Base-by-base conservation (phyloP, 2,797 vertebrate genomes). In the Rousettus madagascariensis region DNA sequence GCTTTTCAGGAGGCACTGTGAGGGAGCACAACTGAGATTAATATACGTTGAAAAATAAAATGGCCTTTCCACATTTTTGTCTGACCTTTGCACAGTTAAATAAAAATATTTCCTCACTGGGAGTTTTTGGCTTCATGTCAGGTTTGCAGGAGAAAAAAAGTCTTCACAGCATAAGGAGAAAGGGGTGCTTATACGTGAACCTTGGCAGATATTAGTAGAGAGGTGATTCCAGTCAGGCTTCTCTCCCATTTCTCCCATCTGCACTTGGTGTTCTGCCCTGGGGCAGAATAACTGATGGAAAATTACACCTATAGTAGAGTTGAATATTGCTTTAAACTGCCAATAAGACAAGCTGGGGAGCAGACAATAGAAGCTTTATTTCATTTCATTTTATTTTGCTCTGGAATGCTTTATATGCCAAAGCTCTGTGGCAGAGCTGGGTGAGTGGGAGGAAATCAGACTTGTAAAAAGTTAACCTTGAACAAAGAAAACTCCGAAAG, bases 31-130 rank as follows among this genome's bases (percentile, higher is more conserved):
- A 95, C 84, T 0, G 4, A 95, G 77, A 96, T 97, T 96, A 95
- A 95, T 91, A 91, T 92, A 88, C 49, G 26, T 19, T 89, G 96
- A 95, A 96, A 97, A 96, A 93, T 92, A 90, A 97, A 96, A 97
- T 94, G 90, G 82, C 92, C 96, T 97, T 88, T 92, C 63, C 43
- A 91, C 91, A 94, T 94, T 96, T 97, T 92, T 95, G 71, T 90
- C 91, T 94, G 96, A 96, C 85, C 94, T 96, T 98, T 97, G 91
- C 86, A 95, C 65, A 96, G 96, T 97, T 91, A 91, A 96, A 86
- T 0, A 24, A 97, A 96, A 96, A 95, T 94, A 94, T 95, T 69
- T 94, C 96, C 83, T 95, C 96, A 22, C 74, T 93, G 88, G 95
- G 96, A 96, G 51, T 75, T 95, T 98, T 94, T 94, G 89, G 90